A percentile compares a stretch with the other conserved stretches of the same genome.
phyloP scores from a whole-genome alignment of 2,113 vertebrate genomes.

The Gymnarchus niloticus region DNA sequence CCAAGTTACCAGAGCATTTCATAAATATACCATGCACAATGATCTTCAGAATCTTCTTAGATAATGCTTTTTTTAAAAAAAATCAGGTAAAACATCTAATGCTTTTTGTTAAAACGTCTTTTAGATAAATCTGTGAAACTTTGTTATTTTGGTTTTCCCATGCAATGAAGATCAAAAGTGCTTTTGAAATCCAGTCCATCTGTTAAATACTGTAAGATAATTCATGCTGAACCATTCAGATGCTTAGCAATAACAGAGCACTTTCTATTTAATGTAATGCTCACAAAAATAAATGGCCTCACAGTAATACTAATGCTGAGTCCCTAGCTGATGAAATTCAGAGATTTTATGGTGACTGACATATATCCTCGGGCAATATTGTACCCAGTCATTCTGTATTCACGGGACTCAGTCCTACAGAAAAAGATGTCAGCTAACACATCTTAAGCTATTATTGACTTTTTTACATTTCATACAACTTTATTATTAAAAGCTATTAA shows the following conservation, averaged over 20 bases:
- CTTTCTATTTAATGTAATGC: background rate
- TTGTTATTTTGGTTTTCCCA: background rate
- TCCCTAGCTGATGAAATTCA: background rate
- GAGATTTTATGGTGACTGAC: background rate
- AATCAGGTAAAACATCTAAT: background rate
- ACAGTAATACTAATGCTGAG: background rate
- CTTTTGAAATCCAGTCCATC: background rate
- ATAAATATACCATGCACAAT: background rate
- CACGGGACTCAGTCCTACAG: background rate
- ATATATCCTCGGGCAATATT: background rate
- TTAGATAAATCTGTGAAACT: background rate
- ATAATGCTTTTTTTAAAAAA: background rate
- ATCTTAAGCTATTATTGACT: background rate
- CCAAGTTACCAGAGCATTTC: background rate
- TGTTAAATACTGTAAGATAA: background rate
- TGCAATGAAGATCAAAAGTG: background rate
- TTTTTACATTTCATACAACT: background rate
- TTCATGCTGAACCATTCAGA: background rate
- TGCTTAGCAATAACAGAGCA: background rate
- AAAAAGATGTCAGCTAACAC: constrained; percentile 7
- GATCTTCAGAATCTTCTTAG: background rate
- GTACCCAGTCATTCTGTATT: background rate
- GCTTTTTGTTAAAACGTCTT: background rate
- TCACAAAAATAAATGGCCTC: background rate
- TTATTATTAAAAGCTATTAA: background rate